Conservation (phyloP, 2,797 vertebrate species). For the Apogon hyalosoma region DNA sequence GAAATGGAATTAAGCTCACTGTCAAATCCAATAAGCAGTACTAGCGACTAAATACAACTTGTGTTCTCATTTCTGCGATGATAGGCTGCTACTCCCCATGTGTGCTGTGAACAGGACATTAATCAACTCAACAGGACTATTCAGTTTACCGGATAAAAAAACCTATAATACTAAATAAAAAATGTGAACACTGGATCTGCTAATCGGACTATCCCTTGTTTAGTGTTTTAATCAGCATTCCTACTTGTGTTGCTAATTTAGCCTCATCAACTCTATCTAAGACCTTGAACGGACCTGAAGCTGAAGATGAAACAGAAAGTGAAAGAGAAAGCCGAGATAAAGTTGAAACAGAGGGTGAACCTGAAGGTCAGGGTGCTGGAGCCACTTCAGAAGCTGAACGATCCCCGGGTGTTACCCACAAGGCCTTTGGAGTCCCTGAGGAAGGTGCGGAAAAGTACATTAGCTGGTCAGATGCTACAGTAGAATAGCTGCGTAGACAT, state of each 20-base stretch:
- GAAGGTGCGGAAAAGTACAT: slow-evolving; percentile 58
- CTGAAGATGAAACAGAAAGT: slow-evolving; percentile 22
- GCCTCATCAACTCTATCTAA: slow-evolving; percentile 18
- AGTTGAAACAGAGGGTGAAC: background rate
- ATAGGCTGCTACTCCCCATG: no score
- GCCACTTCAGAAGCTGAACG: slow-evolving; percentile 24
- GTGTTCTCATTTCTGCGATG: no score
- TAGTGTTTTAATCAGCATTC: slow-evolving; percentile 16
- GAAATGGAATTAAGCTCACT: no score
- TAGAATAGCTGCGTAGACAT: background rate
- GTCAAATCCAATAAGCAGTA: no score
- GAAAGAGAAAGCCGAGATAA: slow-evolving; percentile 21
- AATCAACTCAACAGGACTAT: no score
- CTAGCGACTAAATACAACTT: no score
- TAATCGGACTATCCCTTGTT: background rate
- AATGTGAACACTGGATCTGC: background rate
- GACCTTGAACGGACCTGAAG: slow-evolving; percentile 21
- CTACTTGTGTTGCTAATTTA: slow-evolving; percentile 29
- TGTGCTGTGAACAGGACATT: no score
- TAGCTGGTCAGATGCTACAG: slow-evolving; percentile 24
- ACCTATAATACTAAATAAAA: no score
- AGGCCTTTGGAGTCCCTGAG: slow-evolving; percentile 44
- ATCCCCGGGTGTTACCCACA: slow-evolving; percentile 22
- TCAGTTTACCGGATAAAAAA: no score
- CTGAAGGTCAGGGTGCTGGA: background rate